Evolutionary conservation across 1,140 invertebrate genomes (phyloP).

Genomic region (Triops longicaudatus): DNA sequence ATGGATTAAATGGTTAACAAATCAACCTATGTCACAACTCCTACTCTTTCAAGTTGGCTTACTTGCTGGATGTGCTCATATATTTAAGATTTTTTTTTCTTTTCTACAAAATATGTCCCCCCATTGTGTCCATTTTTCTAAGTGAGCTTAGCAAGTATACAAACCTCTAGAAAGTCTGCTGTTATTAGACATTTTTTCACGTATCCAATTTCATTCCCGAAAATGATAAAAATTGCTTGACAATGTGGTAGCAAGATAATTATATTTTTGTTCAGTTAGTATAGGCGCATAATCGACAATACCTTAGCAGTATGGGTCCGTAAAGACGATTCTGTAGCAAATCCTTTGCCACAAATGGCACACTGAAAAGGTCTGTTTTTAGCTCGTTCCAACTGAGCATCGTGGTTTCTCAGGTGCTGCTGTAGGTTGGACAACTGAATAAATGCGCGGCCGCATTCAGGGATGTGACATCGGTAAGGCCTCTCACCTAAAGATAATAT

Average conservation of each 20-base stretch:
- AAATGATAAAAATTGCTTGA: too few species aligned
- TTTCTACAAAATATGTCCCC: too few species aligned
- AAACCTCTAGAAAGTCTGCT: too few species aligned
- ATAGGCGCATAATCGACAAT: neutral
- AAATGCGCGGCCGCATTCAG: slow-evolving; percentile 90
- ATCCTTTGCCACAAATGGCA: slow-evolving; percentile 91
- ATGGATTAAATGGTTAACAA: neutral
- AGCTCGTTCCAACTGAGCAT: slow-evolving; percentile 86
- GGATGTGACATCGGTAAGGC: slow-evolving; percentile 91
- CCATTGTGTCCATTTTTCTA: too few species aligned
- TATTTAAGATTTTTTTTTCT: too few species aligned
- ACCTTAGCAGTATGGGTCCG: slow-evolving; percentile 94
- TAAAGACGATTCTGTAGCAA: slow-evolving; percentile 89
- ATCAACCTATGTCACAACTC: neutral
- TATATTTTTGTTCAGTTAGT: too few species aligned
- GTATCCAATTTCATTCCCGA: too few species aligned
- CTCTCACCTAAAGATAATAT: slow-evolving; percentile 71
- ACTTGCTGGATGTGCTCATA: too few species aligned
- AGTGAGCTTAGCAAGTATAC: too few species aligned
- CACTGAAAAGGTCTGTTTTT: slow-evolving; percentile 93
- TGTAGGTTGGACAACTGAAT: slow-evolving; percentile 95
- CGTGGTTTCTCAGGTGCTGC: slow-evolving; percentile 92
- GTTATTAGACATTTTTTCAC: too few species aligned
- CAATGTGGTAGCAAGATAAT: too few species aligned
- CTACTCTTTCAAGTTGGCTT: neutral